Base-by-base conservation (phyloP, 2,797 vertebrate species). In the Acomys russatus region DNA sequence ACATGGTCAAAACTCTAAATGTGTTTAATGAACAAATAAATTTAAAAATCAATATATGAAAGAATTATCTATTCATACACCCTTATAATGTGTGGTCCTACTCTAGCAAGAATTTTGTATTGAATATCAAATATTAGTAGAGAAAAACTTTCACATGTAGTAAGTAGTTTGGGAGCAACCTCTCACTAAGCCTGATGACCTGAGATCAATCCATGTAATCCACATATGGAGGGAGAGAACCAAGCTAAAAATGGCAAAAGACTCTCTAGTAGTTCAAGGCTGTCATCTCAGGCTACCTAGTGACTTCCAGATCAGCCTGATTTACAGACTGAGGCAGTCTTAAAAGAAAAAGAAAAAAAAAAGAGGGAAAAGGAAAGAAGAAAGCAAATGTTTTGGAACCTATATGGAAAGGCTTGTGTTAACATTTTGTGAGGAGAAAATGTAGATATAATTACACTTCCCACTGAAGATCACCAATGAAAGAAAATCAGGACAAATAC, bases 401-500 rank as follows among this genome's bases (percentile, higher is more conserved):
- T 66, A 56, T 38, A 38, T 23, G 28, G 7, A 80, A 92, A 94
- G 22, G 1, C 9, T 6, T 51, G 28, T 38, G 76, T 90, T 93
- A 90, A 61, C 2, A 90, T 68, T 90, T 74, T 95, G 25, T 85
- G 4, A 82, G 25, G 17, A 96, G 20, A 95, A 89, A 95, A 71
- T 89, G 1, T 28, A 44, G 23, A 33, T 30, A 44, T 20, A 49
- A 92, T 10, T 51, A 33, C 25, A 35, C 17, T 20, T 76, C 30
- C 2, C 59, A 71, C 17, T 18, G 33, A 92, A 35, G 4, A 90
- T 35, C 18, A 92, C 12, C 15, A 74, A 23, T 35, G 74, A 70
- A 87, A 87, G 56, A 25, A 76, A 73, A 51, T 54, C 68, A 83
- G 78, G 9, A 33, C 2, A 8, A 92, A 0, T 28, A 25, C n/a